These are phyloP conservation scores for Hermaeophaga mercurialis DNA, from an alignment of 2,888 invertebrate genomes.

Conservation along the genomic window DNA sequence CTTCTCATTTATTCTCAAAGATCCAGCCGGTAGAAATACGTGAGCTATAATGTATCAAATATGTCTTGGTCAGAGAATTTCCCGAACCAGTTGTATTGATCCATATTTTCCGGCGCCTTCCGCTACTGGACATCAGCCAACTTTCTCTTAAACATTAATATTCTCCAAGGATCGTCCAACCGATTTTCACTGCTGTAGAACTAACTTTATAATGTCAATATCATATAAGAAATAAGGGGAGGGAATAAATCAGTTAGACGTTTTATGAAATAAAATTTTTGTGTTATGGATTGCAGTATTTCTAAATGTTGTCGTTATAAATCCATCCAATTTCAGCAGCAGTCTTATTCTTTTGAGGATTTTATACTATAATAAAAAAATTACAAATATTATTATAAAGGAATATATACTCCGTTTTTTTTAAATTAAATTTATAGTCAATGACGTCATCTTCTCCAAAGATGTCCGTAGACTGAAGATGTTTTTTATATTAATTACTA, in stretches of 20 bases:
- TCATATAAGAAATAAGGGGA: background rate
- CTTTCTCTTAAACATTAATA: conserved; percentile 3
- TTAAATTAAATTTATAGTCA: no score
- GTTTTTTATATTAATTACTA: no score
- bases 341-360: no score
- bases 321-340: no score
- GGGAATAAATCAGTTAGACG: background rate
- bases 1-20: no score
- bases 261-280: background rate
- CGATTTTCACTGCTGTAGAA: conserved; percentile 2
- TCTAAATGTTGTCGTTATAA: no score
- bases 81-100: conserved; percentile 9
- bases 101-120: conserved; percentile 17
- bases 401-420: no score
- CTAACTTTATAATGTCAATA: background rate
- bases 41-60: background rate
- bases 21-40: background rate
- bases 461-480: no score
- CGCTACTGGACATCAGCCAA: conserved; percentile 19
- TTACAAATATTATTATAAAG: no score
- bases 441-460: no score
- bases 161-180: conserved; percentile 1
- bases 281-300: background rate
- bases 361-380: no score
- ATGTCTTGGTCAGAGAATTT: background rate